phyloP scores from a whole-genome alignment of 2,113 vertebrate species.

The Pollimyrus isidori region DNA sequence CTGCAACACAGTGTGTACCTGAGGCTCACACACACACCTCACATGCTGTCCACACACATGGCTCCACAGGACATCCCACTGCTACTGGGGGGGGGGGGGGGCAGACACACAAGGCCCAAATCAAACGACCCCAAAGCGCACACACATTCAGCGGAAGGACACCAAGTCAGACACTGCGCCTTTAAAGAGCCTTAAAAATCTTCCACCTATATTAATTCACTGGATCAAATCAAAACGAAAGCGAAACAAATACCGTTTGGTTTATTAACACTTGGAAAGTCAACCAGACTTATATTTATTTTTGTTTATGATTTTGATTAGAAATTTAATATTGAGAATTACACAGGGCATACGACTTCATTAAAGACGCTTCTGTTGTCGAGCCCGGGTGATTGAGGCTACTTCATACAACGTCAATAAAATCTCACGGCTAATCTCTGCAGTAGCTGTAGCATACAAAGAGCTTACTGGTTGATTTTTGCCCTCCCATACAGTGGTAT shows the following conservation, averaged over 20 bases:
- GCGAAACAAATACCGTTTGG: neutral
- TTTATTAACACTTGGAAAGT: neutral
- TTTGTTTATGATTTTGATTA: neutral
- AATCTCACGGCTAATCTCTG: neutral
- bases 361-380: neutral
- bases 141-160: neutral
- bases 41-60: neutral
- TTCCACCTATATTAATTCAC: neutral
- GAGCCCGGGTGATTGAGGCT: neutral
- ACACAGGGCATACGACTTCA: neutral
- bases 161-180: neutral
- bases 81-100: neutral
- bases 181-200: neutral
- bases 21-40: neutral
- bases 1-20: neutral
- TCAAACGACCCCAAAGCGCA: neutral
- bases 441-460: neutral
- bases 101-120: neutral
- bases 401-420: neutral
- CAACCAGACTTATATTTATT: neutral
- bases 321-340: neutral
- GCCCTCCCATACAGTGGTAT: neutral
- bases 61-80: neutral
- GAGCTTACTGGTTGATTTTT: neutral
- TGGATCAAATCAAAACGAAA: neutral